phyloP scores from a whole-genome alignment of 2,888 invertebrate genomes.

The Nomada fucata region DNA sequence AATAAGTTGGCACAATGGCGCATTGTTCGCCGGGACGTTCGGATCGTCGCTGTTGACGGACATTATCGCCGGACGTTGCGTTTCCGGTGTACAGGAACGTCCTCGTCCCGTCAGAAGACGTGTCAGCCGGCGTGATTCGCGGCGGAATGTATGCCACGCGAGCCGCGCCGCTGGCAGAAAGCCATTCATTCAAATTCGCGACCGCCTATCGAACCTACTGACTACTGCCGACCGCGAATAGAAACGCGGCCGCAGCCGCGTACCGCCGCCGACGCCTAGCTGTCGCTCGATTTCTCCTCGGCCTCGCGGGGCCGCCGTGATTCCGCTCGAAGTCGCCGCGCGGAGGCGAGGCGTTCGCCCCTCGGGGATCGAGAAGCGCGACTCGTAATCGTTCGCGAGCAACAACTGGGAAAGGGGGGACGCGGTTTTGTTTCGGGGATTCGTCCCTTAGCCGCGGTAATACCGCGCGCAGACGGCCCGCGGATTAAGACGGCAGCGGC shows the following conservation, averaged over 20 bases:
- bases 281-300: conserved; percentile 41
- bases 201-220: conserved; percentile 73
- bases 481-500: conserved; percentile 78
- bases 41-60: conserved; percentile 83
- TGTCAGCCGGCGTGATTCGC: conserved; percentile 77
- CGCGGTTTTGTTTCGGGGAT: conserved; percentile 70
- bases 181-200: conserved; percentile 76
- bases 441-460: conserved; percentile 78
- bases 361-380: conserved; percentile 5
- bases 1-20: conserved; percentile 84
- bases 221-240: conserved; percentile 68
- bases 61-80: conserved; percentile 84
- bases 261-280: conserved; percentile 41
- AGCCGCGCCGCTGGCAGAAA: conserved; percentile 64
- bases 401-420: conserved; percentile 28
- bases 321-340: background rate
- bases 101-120: conserved; percentile 80
- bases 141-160: conserved; percentile 81
- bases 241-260: conserved; percentile 64
- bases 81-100: conserved; percentile 79
- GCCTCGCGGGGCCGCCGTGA: too few species aligned
- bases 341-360: background rate
- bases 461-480: conserved; percentile 79
- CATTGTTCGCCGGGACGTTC: conserved; percentile 82
- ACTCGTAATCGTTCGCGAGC: conserved; percentile 67